phyloP scores from a whole-genome alignment of 2,888 invertebrate species.

The Dryococelus australis region DNA sequence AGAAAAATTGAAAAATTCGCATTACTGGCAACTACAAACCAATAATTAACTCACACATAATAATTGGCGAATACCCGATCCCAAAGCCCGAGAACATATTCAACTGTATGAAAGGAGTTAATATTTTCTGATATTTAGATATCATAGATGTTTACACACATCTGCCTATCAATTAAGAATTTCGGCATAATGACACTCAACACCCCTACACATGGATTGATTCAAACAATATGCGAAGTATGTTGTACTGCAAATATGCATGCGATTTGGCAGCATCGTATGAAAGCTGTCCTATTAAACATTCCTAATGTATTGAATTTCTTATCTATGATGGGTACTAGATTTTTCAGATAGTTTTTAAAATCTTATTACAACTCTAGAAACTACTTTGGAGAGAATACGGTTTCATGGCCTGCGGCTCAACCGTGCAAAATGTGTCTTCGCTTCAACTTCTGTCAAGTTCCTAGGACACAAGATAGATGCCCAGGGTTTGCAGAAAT shows the following conservation, averaged over 20 bases:
- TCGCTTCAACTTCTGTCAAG: neutral
- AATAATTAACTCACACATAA: constrained; percentile 41
- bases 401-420: neutral
- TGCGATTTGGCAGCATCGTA: too few species aligned
- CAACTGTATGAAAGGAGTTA: constrained; percentile 35
- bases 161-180: too few species aligned
- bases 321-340: constrained; percentile 29
- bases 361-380: neutral
- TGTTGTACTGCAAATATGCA: too few species aligned
- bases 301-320: too few species aligned
- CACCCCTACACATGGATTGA: too few species aligned
- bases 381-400: neutral
- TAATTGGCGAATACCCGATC: constrained; percentile 36
- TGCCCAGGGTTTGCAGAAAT: neutral
- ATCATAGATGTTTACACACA: too few species aligned
- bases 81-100: constrained; percentile 30
- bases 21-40: constrained; percentile 45
- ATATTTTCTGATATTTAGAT: neutral
- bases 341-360: neutral
- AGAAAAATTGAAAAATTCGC: too few species aligned
- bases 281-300: too few species aligned
- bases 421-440: constrained; percentile 24
- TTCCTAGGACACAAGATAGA: too few species aligned
- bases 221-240: too few species aligned
- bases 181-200: too few species aligned